Percentiles rank a stretch among this genome's conserved stretches.
Conservation (phyloP, 1,140 invertebrate genomes). For the Drosophila funebris region DNA sequence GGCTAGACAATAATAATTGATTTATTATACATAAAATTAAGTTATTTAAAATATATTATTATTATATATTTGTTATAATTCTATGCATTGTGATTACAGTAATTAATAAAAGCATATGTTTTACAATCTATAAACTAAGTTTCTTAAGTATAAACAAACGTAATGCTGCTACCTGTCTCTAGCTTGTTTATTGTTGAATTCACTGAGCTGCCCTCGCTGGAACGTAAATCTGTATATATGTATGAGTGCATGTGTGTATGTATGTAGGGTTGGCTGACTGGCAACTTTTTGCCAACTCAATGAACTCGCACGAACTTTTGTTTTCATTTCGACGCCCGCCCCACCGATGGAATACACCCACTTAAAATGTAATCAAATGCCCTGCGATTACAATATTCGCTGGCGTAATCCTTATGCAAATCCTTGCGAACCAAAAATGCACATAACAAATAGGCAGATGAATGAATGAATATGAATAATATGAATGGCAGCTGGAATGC, state of each 20-base stretch:
- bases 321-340: slow-evolving; percentile 57
- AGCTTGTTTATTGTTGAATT: background rate
- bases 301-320: slow-evolving; percentile 80
- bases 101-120: too few relatives aligned
- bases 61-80: too few relatives aligned
- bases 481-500: background rate
- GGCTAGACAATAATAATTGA: too few relatives aligned
- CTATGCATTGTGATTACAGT: too few relatives aligned
- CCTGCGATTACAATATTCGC: slow-evolving; percentile 40
- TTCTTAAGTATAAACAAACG: too few relatives aligned
- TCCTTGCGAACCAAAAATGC: slow-evolving; percentile 18
- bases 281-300: slow-evolving; percentile 71
- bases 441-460: background rate
- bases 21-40: too few relatives aligned
- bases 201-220: background rate
- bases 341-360: background rate
- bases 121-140: too few relatives aligned
- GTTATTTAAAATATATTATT: too few relatives aligned
- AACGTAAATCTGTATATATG: background rate
- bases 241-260: background rate
- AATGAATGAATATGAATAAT: slow-evolving; percentile 61
- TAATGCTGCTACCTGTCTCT: background rate
- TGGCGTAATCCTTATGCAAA: slow-evolving; percentile 44
- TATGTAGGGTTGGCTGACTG: slow-evolving; percentile 41
- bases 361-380: slow-evolving; percentile 35